Base-by-base conservation (phyloP, 2,888 invertebrate genomes). In the Andricus curvator region DNA sequence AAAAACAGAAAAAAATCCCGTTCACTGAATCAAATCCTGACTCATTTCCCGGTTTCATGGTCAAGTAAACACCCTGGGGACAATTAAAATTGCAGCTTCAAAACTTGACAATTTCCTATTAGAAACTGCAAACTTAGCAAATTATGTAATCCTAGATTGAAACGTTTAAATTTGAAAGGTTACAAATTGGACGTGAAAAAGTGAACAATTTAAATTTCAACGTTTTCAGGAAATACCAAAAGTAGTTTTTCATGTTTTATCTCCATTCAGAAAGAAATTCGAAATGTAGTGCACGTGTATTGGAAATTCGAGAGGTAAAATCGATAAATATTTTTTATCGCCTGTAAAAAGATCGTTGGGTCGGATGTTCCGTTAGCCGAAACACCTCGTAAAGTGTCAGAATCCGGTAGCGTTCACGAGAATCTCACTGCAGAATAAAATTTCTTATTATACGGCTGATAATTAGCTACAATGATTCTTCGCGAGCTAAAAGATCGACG, bases 311-410 rank as follows among this genome's bases (percentile, higher is more conserved):
- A 29, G 29, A 29, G 64, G 64, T n/a, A 41, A 66, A 37, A 9
- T 37, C 11, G 37, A 66, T 66, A 66, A 66, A 66, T 8, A 33
- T 33, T 66, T 66, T n/a, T 37, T 33, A 66, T 66, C 66, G 66
- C 20, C 37, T 66, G 37, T 37, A 66, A 66, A 37, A 66, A 17
- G 65, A 66, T 66, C 33, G 25, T 65, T 65, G 33, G 11, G 37
- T 41, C 11, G 6, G n/a, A 66, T 66, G 66, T 66, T 66, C 66
- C 66, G 66, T 66, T 66, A 66, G 37, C 37, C 66, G 66, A 37
- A 66, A 66, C 66, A 66, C 37, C 37, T 66, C 37, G 20, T 66
- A 66, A 66, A 66, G 8, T n/a, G 41, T 2, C 9, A 33, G 66
- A 66, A 66, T 66, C 37, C 37, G 20, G 66, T 66, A 37, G 66